Evolutionary conservation across 2,888 invertebrate genomes (phyloP).

Genomic region (Drosophila meridionalis): DNA sequence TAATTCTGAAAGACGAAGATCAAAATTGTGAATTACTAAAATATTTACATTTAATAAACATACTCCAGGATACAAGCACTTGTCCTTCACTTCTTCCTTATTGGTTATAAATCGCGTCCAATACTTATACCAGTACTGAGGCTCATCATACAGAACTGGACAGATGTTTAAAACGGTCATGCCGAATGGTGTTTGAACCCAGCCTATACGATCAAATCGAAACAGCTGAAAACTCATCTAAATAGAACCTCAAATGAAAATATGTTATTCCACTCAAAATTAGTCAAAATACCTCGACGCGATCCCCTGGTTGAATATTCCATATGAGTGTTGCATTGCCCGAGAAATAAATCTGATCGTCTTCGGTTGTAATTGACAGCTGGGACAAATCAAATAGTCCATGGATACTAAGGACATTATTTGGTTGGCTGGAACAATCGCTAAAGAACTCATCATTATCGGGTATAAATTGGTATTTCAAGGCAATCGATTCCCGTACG

Average conservation of each 20-base stretch:
- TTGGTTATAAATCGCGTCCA: background rate
- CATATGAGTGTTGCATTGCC: background rate
- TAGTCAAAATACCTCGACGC: background rate
- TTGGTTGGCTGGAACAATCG: constrained; percentile 14
- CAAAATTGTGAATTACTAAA: too few species aligned
- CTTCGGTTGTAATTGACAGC: background rate
- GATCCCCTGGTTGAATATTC: background rate
- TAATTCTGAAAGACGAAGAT: background rate
- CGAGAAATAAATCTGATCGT: background rate
- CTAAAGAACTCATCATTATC: constrained; percentile 17
- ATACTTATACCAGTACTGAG: background rate
- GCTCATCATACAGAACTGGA: background rate
- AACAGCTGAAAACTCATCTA: background rate
- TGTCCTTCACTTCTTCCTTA: background rate
- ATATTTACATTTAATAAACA: background rate
- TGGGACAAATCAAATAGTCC: background rate
- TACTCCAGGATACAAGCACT: background rate
- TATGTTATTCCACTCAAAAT: background rate
- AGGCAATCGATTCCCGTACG: constrained; percentile 21
- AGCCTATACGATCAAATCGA: constrained; percentile 22
- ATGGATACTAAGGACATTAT: background rate
- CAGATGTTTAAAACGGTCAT: background rate
- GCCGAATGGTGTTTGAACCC: background rate
- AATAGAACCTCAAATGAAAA: background rate
- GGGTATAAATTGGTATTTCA: background rate